These are phyloP conservation scores for Asarcornis scutulata DNA, from an alignment of 2,113 vertebrate species.

Conservation along the genomic window DNA sequence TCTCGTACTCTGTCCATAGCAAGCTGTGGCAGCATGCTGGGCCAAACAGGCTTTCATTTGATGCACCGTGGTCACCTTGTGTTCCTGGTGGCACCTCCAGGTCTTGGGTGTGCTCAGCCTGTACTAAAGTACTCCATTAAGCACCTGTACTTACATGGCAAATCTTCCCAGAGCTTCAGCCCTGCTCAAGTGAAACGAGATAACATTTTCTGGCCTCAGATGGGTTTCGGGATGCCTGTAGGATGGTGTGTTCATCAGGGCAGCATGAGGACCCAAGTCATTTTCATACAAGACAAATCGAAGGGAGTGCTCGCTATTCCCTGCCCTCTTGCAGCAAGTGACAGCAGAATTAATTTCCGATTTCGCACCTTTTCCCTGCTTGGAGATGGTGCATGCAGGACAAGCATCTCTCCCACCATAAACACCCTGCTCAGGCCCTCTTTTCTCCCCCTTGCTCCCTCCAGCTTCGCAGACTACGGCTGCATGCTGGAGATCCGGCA, in stretches of 20 bases:
- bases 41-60: neutral
- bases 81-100: neutral
- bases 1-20: neutral
- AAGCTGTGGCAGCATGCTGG: neutral
- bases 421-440: neutral
- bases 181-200: neutral
- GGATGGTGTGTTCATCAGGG: neutral
- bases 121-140: neutral
- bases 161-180: neutral
- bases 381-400: neutral
- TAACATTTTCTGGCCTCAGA: neutral
- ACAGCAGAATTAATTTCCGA: neutral
- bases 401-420: neutral
- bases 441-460: neutral
- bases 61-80: neutral
- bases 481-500: constrained; percentile 87
- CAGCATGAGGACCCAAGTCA: neutral
- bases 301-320: neutral
- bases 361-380: neutral
- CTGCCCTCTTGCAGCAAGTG: neutral
- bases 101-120: neutral
- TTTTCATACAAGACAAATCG: neutral
- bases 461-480: constrained; percentile 89
- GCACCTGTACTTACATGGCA: neutral
- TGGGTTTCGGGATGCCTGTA: neutral